Conservation (phyloP, 2,888 invertebrate species). For the Amphipyra berbera region DNA sequence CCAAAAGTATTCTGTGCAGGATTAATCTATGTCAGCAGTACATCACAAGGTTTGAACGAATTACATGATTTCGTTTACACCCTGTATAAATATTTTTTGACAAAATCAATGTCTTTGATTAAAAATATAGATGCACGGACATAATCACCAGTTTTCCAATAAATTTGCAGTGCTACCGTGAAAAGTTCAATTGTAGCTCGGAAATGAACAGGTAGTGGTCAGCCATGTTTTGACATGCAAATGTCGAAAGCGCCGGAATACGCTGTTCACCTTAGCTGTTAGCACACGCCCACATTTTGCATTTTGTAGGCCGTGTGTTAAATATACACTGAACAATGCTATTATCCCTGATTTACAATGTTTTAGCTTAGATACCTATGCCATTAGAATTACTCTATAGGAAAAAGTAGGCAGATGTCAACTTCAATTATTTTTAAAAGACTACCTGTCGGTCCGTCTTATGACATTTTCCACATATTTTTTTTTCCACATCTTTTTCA, state of each 20-base stretch:
- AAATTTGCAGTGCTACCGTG: slow-evolving; percentile 64
- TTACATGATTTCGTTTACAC: too few relatives aligned
- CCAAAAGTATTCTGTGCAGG: too few relatives aligned
- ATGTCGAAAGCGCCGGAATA: slow-evolving; percentile 63
- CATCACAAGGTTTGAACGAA: too few relatives aligned
- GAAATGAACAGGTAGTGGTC: slow-evolving; percentile 81
- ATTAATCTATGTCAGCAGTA: too few relatives aligned
- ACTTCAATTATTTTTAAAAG: too few relatives aligned
- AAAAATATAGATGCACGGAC: slow-evolving; percentile 11
- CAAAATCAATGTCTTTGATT: too few relatives aligned
- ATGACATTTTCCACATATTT: too few relatives aligned
- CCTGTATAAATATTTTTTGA: too few relatives aligned
- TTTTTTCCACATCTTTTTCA: too few relatives aligned
- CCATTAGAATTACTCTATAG: too few relatives aligned
- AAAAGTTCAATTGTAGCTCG: slow-evolving; percentile 70
- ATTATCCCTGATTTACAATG: slow-evolving; percentile 1
- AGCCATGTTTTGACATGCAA: slow-evolving; percentile 81
- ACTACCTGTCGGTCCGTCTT: too few relatives aligned
- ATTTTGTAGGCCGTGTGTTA: slow-evolving; percentile 24
- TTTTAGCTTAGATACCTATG: neutral
- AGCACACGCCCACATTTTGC: slow-evolving; percentile 33
- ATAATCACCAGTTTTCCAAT: slow-evolving; percentile 51
- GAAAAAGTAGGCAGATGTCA: too few relatives aligned
- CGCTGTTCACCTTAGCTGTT: slow-evolving; percentile 47
- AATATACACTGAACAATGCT: slow-evolving; percentile 10